A percentile compares a stretch with the other conserved stretches of the same genome.
Conservation (phyloP, 2,888 invertebrate species). For the Cosmia pyralina region DNA sequence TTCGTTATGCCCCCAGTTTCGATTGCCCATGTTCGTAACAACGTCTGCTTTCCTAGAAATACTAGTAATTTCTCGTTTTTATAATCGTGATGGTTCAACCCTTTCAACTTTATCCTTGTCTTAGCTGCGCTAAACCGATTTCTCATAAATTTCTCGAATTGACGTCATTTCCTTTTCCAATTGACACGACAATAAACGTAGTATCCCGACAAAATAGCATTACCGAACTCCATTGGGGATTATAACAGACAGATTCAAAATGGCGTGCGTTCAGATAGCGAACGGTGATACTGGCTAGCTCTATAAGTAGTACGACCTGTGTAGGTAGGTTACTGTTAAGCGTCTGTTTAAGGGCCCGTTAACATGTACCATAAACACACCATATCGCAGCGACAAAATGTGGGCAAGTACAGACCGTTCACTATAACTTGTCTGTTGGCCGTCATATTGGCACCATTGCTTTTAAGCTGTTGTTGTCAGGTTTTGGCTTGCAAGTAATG, state of each 20-base stretch:
- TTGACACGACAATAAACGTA: constrained; percentile 21
- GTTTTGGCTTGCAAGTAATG: no score
- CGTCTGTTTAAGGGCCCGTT: not conserved
- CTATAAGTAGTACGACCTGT: constrained; percentile 3
- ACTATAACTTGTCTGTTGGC: no score
- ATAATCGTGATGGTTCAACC: not conserved
- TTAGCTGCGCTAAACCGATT: not conserved
- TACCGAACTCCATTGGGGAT: constrained; percentile 35
- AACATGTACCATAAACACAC: not conserved
- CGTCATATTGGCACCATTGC: no score
- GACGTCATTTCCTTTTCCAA: constrained; percentile 24
- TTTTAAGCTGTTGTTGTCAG: no score
- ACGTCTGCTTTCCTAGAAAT: not conserved
- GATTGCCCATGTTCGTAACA: not conserved
- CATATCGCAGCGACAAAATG: not conserved
- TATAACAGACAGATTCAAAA: constrained; percentile 32
- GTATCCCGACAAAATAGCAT: constrained; percentile 13
- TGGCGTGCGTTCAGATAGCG: constrained; percentile 11
- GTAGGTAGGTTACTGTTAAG: not conserved
- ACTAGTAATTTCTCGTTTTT: not conserved
- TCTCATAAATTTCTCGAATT: not conserved
- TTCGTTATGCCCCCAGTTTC: no score
- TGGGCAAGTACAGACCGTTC: no score
- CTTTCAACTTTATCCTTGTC: not conserved
- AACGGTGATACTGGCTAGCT: constrained; percentile 1